Evolutionary conservation across 2,888 invertebrate genomes (phyloP).

Genomic region (Dryobota labecula): DNA sequence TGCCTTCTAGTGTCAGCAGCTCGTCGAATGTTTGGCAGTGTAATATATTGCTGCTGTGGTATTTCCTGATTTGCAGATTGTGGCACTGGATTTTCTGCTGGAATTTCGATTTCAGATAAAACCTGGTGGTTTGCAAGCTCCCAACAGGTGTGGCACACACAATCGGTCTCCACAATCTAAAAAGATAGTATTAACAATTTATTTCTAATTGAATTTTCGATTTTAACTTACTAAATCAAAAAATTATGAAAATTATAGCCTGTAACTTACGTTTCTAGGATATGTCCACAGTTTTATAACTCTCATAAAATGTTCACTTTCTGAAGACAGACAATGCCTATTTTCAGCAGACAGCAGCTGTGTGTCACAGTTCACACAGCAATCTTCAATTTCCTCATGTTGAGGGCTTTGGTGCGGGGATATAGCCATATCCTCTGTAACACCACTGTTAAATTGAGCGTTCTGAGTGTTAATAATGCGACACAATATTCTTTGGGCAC

Average conservation of each 20-base stretch:
- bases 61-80: slow-evolving; percentile 17
- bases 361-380: no score
- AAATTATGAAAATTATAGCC: slow-evolving; percentile 1
- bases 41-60: slow-evolving; percentile 22
- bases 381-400: no score
- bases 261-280: slow-evolving; percentile 13
- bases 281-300: slow-evolving; percentile 24
- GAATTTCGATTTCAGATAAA: background rate
- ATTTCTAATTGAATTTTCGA: slow-evolving; percentile 6
- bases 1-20: slow-evolving; percentile 23
- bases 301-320: no score
- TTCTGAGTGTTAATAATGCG: background rate
- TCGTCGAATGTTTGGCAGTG: slow-evolving; percentile 27
- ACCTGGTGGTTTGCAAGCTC: no score
- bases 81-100: slow-evolving; percentile 11
- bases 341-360: no score
- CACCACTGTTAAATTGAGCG: background rate
- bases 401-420: background rate
- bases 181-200: slow-evolving; percentile 18
- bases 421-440: background rate
- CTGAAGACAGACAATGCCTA: no score
- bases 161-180: slow-evolving; percentile 19
- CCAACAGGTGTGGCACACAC: slow-evolving; percentile 18
- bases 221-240: background rate
- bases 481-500: background rate